phyloP scores from a whole-genome alignment of 2,888 invertebrate genomes.

The Cheilosia scutellata region DNA sequence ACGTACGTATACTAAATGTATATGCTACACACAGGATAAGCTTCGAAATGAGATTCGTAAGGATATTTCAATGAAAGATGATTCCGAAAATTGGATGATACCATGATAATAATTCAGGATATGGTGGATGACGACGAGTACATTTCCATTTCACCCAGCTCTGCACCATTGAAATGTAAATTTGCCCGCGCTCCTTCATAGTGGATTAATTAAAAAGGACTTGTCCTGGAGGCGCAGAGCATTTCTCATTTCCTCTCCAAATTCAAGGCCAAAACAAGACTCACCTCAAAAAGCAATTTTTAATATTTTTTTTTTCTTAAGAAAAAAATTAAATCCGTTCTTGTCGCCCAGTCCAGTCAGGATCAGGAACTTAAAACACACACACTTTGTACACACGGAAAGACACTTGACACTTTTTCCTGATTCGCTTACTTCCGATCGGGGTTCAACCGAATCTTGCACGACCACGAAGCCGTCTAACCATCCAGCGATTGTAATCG shows the following conservation, averaged over 20 bases:
- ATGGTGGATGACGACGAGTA: constrained; percentile 39
- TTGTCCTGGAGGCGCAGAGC: constrained; percentile 12
- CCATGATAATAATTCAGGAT: constrained; percentile 51
- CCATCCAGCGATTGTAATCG: constrained; percentile 30
- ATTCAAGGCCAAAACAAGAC: constrained; percentile 21
- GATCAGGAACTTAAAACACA: constrained; percentile 60
- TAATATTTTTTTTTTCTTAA: constrained; percentile 5
- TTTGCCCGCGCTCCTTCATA: constrained; percentile 17
- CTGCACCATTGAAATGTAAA: constrained; percentile 34
- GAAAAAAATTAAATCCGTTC: not conserved
- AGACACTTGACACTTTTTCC: constrained; percentile 30
- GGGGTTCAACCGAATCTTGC: constrained; percentile 21
- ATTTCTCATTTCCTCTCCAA: constrained; percentile 38
- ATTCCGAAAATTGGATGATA: constrained; percentile 60
- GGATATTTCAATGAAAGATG: constrained; percentile 63
- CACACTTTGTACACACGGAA: constrained; percentile 9
- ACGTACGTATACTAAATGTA: constrained; percentile 1
- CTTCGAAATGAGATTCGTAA: constrained; percentile 59
- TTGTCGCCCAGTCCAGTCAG: constrained; percentile 19
- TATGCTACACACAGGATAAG: constrained; percentile 36
- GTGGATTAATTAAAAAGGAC: constrained; percentile 50
- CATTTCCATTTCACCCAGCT: constrained; percentile 2
- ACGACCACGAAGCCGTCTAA: constrained; percentile 67
- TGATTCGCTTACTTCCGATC: constrained; percentile 22
- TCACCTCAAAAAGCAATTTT: constrained; percentile 71